phyloP scores from a whole-genome alignment of 2,797 vertebrate genomes.

The Tamandua tetradactyla region DNA sequence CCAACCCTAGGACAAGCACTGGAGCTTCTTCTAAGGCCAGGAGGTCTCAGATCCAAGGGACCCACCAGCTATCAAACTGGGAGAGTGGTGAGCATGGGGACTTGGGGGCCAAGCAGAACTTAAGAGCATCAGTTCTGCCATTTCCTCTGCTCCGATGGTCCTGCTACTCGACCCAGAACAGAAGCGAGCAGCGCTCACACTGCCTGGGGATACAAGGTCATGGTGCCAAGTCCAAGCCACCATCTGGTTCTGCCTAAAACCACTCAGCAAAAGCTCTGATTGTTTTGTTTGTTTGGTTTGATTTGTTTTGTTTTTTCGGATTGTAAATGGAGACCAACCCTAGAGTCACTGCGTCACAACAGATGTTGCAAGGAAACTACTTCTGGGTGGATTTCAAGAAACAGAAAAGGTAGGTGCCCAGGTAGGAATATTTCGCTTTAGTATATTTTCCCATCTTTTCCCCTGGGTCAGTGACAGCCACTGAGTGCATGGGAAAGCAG shows the following conservation, averaged over 20 bases:
- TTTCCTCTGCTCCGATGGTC: background rate
- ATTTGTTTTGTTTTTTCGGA: background rate
- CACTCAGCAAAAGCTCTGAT: background rate
- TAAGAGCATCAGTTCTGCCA: fast-evolving
- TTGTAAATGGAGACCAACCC: background rate
- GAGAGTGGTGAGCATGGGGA: fast-evolving
- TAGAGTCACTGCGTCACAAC: background rate
- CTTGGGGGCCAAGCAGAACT: background rate
- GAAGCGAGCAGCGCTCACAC: background rate
- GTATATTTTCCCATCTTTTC: background rate
- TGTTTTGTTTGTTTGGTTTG: background rate
- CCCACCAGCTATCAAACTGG: too few species aligned
- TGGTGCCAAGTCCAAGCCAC: background rate
- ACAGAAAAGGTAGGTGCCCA: background rate
- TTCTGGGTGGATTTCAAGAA: background rate
- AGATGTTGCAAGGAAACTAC: background rate
- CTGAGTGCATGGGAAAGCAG: background rate
- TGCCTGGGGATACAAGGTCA: background rate
- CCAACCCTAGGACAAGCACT: background rate
- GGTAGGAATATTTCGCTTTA: conserved; percentile 14
- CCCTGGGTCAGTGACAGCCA: background rate
- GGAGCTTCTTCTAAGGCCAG: background rate
- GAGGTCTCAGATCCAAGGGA: background rate
- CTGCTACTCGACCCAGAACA: background rate
- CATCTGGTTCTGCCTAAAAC: background rate